Conservation (phyloP, 2,888 invertebrate genomes). For the Chrysolina americana region DNA sequence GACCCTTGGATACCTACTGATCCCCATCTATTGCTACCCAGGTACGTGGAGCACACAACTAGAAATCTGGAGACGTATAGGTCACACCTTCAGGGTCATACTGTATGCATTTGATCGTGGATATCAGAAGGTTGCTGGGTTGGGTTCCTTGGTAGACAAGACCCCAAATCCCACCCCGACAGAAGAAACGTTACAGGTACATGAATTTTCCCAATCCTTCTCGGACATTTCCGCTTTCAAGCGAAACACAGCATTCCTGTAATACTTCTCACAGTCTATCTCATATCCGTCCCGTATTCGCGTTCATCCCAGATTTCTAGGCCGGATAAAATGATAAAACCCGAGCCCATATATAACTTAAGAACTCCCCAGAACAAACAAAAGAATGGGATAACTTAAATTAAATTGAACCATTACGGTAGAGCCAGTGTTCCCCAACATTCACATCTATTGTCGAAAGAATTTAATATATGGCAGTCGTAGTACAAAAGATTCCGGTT, state of each 20-base stretch:
- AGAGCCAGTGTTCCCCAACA: conserved; percentile 14
- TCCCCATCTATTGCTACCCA: too few relatives aligned
- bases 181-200: not conserved
- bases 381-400: conserved; percentile 32
- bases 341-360: conserved; percentile 14
- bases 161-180: too few relatives aligned
- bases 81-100: too few relatives aligned
- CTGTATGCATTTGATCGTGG: too few relatives aligned
- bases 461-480: conserved; percentile 56
- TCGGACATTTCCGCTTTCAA: not conserved
- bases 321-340: conserved; percentile 21
- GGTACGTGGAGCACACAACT: too few relatives aligned
- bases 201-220: not conserved
- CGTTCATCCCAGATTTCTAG: conserved; percentile 5
- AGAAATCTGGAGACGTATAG: too few relatives aligned
- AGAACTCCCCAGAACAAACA: conserved; percentile 27
- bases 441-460: conserved; percentile 48
- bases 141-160: too few relatives aligned
- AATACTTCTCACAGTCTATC: not conserved
- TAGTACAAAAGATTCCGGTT: conserved; percentile 52
- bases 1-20: too few relatives aligned
- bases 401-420: conserved; percentile 34
- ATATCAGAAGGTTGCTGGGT: too few relatives aligned
- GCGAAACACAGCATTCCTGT: not conserved
- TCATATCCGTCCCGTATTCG: conserved; percentile 1